Conservation (phyloP, 2,797 vertebrate species). For the Lutjanus argentimaculatus region DNA sequence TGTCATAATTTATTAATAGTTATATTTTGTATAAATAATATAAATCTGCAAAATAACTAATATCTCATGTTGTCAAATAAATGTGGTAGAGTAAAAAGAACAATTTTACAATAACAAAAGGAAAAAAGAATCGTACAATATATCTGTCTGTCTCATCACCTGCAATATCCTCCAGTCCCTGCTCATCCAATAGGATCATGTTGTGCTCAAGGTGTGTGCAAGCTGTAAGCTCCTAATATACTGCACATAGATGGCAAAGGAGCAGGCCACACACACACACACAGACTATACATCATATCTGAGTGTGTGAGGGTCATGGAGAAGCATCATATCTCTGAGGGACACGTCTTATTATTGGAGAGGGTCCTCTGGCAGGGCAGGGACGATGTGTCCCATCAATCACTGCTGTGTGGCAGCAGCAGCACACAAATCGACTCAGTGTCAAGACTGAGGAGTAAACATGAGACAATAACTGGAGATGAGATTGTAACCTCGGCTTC, state of each 20-base stretch:
- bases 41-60: too few species aligned
- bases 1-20: too few species aligned
- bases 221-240: too few species aligned
- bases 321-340: constrained; percentile 34
- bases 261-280: constrained; percentile 16
- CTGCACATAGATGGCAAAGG: not conserved
- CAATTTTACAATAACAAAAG: too few species aligned
- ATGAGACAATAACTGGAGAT: constrained; percentile 4
- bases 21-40: too few species aligned
- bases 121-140: too few species aligned
- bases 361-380: constrained; percentile 39
- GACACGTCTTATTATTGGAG: constrained; percentile 33
- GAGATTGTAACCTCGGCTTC: not conserved
- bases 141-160: too few species aligned
- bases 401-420: constrained; percentile 31
- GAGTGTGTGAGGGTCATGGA: constrained; percentile 43
- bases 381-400: constrained; percentile 48
- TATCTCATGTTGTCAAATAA: too few species aligned
- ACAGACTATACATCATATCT: constrained; percentile 37
- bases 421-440: not conserved
- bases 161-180: too few species aligned
- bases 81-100: too few species aligned
- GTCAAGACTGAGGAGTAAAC: constrained; percentile 6
- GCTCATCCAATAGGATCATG: too few species aligned
- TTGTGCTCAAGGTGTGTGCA: too few species aligned